phyloP scores from a whole-genome alignment of 2,797 vertebrate species.

The Sus cebifrons region DNA sequence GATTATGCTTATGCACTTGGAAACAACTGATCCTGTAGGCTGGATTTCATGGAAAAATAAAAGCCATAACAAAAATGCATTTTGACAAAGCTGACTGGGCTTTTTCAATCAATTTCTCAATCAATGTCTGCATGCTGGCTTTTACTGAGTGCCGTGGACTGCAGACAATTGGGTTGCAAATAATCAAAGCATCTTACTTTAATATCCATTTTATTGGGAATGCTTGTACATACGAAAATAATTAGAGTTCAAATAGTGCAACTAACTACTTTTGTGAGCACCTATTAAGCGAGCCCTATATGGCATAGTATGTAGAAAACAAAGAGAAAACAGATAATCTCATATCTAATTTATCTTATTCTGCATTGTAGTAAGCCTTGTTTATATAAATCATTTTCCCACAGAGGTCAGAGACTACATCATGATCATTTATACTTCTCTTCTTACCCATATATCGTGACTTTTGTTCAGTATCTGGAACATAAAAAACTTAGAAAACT shows the following conservation, averaged over 20 bases:
- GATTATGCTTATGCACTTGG: not conserved
- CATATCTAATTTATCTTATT: constrained; percentile 20
- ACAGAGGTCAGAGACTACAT: not conserved
- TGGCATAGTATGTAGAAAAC: not conserved
- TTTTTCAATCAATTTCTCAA: constrained; percentile 9
- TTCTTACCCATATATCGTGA: not conserved
- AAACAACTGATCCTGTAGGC: constrained; percentile 47
- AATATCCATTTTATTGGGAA: not conserved
- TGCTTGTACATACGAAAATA: constrained; percentile 34
- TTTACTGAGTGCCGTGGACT: not conserved
- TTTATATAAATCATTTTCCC: constrained; percentile 3
- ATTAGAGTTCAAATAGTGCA: constrained; percentile 40
- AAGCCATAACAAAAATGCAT: not conserved
- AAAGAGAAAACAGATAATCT: constrained; percentile 1
- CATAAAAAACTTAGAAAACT: not conserved
- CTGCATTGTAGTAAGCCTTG: not conserved
- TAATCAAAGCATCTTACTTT: not conserved
- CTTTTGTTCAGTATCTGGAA: not conserved
- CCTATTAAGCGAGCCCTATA: not conserved
- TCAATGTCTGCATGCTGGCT: not conserved
- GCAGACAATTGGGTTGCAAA: not conserved
- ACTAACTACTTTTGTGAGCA: not conserved
- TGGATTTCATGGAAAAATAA: constrained; percentile 14
- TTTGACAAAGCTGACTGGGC: constrained; percentile 65
- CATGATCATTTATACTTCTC: not conserved